Conservation (phyloP, 2,888 invertebrate species). For the Eupsilia transversa region DNA sequence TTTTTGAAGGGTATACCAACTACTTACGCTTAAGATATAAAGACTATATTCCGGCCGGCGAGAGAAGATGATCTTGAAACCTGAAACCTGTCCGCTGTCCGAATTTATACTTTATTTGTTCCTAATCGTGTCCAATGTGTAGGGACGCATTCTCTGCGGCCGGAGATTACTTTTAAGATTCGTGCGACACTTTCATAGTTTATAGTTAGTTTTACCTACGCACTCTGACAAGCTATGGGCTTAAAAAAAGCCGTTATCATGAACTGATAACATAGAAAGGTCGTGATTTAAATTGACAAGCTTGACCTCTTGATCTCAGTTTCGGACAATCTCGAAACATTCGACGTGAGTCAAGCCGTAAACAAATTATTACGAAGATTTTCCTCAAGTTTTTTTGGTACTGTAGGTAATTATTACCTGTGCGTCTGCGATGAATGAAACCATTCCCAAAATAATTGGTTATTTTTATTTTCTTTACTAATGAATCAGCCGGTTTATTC, state of each 20-base stretch:
- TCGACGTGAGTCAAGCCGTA: constrained; percentile 12
- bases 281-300: constrained; percentile 17
- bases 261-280: constrained; percentile 2
- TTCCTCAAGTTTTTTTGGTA: constrained; percentile 10
- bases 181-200: background rate
- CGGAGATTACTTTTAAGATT: too few species aligned
- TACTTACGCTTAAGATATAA: too few species aligned
- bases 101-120: too few species aligned
- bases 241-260: constrained; percentile 3
- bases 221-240: background rate
- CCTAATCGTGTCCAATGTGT: too few species aligned
- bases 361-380: constrained; percentile 12
- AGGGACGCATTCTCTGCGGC: too few species aligned
- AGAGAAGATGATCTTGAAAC: too few species aligned
- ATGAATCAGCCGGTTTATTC: background rate
- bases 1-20: too few species aligned
- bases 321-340: constrained; percentile 39
- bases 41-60: too few species aligned
- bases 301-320: constrained; percentile 4
- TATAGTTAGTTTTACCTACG: too few species aligned
- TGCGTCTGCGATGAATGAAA: background rate
- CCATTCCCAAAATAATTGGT: background rate
- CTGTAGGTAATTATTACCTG: background rate
- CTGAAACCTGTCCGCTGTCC: too few species aligned
- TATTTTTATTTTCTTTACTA: background rate